These are phyloP conservation scores for Polydrusus cervinus DNA, from an alignment of 2,888 invertebrate species.

Conservation along the genomic window DNA sequence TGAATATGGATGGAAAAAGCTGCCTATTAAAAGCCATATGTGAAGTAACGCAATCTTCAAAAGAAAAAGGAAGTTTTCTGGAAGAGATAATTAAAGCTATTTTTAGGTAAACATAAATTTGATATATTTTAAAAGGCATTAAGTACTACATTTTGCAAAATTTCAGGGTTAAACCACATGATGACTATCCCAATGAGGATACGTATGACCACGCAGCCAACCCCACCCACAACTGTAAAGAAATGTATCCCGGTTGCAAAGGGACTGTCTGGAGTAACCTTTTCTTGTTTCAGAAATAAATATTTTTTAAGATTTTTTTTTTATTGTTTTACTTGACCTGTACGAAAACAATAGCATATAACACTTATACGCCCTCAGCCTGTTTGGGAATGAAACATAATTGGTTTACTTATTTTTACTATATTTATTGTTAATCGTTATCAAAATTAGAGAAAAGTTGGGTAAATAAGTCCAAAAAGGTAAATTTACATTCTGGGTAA, in stretches of 20 bases:
- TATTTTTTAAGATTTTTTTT: background rate
- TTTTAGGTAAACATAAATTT: constrained; percentile 27
- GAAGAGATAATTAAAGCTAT: constrained; percentile 39
- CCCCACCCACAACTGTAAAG: constrained; percentile 68
- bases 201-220: constrained; percentile 70
- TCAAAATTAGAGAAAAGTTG: constrained; percentile 41
- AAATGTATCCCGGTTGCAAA: constrained; percentile 70
- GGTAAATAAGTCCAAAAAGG: constrained; percentile 55
- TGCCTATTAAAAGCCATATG: constrained; percentile 86
- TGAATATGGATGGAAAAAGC: constrained; percentile 73
- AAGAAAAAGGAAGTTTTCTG: constrained; percentile 27
- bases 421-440: constrained; percentile 40
- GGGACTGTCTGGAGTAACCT: constrained; percentile 49
- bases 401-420: constrained; percentile 9
- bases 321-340: background rate
- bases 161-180: constrained; percentile 72
- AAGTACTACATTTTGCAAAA: background rate
- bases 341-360: no score
- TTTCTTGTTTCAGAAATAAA: constrained; percentile 27
- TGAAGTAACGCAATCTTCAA: constrained; percentile 71
- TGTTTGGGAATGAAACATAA: background rate
- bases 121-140: background rate
- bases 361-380: no score
- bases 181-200: constrained; percentile 60
- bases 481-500: constrained; percentile 58